Evolutionary conservation across 2,888 invertebrate genomes (phyloP), one percentile per base, ranked within the genome.

Genomic region (Dynastes tityus): DNA sequence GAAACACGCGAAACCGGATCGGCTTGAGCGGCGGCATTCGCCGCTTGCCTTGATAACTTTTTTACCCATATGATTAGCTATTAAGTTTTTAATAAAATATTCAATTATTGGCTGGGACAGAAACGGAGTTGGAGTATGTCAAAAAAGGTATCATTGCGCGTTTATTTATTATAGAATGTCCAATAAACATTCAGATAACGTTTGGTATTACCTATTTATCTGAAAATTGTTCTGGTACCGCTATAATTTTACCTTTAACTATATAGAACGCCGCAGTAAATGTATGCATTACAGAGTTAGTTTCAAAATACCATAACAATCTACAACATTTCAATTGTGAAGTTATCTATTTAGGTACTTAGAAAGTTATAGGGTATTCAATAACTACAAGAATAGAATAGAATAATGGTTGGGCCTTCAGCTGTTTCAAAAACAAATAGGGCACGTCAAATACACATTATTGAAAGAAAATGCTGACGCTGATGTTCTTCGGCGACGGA

Each of bases 51-150:
- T 58, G 58, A 73, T 40, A 73, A 58, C 58, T 58, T 73, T 73
- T 70, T 73, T 70, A 51, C 73, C 37, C 37, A 58, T 58, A 58
- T 73, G 73, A 58, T 73, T 51, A 73, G 51, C 73, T 73, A 73
- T 73, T 73, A 73, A 73, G 37, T 73, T 73, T 73, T 73, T 73
- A 73, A 73, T 73, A 45, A 73, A 73, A 73, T 73, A 73, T 73
- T 73, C 58, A 73, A 70, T 73, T 73, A 73, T 73, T 73, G 73
- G 13, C 58, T 58, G 40, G 40, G 37, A 9, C 58, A 16, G 40
- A 55, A 58, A 40, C 37, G 2, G 45, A 37, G n/a, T 22, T 13
- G 40, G 37, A n/a, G 13, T 51, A 9, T 9, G 67, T 22, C n/a
- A 11, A 58, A 73, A 73, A 58, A 58, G 22, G 40, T 58, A 73